These are phyloP conservation scores for Tupiocoris notatus DNA, from an alignment of 2,888 invertebrate genomes.

Conservation along the genomic window DNA sequence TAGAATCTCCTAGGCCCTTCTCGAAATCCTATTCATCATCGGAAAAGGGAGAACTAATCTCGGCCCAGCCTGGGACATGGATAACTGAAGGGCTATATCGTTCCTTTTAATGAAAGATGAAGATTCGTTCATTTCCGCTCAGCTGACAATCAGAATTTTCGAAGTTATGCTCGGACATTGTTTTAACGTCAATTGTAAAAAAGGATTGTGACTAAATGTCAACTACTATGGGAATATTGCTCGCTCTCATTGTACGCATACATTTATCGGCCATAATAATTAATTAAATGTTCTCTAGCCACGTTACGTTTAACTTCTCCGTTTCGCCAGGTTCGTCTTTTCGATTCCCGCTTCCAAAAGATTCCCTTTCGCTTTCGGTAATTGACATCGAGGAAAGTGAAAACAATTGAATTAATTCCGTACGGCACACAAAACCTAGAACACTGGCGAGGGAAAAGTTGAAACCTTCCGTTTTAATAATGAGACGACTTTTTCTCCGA, in stretches of 20 bases:
- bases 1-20: background rate
- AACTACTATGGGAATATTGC: too few relatives aligned
- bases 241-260: too few relatives aligned
- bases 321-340: background rate
- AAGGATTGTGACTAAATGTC: too few relatives aligned
- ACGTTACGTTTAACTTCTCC: too few relatives aligned
- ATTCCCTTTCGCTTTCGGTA: background rate
- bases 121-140: background rate
- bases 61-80: background rate
- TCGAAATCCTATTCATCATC: background rate
- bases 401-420: constrained; percentile 30
- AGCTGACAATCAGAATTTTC: too few relatives aligned
- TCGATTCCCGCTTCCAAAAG: background rate
- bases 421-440: background rate
- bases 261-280: too few relatives aligned
- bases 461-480: constrained; percentile 24
- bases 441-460: background rate
- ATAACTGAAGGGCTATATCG: background rate
- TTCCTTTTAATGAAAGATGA: background rate
- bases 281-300: too few relatives aligned
- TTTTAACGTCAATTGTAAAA: too few relatives aligned
- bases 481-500: constrained; percentile 29
- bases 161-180: too few relatives aligned
- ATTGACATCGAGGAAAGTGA: constrained; percentile 10
- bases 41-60: background rate